These are phyloP conservation scores for Arctocebus calabarensis DNA, from an alignment of 2,797 vertebrate genomes.

Conservation along the genomic window DNA sequence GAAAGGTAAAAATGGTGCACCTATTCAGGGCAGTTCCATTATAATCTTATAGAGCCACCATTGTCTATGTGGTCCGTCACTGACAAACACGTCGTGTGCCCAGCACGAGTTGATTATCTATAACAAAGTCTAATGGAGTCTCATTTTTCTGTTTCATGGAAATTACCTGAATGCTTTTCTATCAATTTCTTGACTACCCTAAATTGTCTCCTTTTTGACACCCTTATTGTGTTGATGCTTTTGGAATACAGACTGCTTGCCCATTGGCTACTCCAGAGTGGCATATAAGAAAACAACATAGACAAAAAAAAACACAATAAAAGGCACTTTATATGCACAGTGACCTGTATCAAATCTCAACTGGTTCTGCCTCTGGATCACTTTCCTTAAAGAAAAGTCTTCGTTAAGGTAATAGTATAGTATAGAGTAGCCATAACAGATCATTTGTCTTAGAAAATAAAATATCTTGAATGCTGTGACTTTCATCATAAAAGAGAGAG, in stretches of 20 bases:
- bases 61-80: background rate
- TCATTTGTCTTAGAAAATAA: background rate
- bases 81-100: background rate
- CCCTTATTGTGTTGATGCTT: background rate
- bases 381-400: slow-evolving; percentile 24
- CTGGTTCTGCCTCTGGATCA: background rate
- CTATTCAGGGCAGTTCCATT: background rate
- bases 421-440: background rate
- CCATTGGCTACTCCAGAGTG: background rate
- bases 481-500: slow-evolving; percentile 23
- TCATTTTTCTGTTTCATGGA: background rate
- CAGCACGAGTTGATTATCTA: background rate
- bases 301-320: slow-evolving; percentile 20
- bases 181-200: background rate
- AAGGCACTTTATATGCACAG: slow-evolving; percentile 20
- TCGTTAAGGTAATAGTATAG: background rate
- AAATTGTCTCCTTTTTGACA: background rate
- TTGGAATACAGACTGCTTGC: background rate
- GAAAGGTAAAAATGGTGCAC: background rate
- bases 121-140: background rate
- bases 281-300: background rate
- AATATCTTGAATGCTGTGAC: background rate
- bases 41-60: background rate
- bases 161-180: background rate
- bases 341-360: background rate